Percentiles rank a stretch among this genome's conserved stretches.
Conservation (phyloP, 2,888 invertebrate species). For the Noctua fimbriata region DNA sequence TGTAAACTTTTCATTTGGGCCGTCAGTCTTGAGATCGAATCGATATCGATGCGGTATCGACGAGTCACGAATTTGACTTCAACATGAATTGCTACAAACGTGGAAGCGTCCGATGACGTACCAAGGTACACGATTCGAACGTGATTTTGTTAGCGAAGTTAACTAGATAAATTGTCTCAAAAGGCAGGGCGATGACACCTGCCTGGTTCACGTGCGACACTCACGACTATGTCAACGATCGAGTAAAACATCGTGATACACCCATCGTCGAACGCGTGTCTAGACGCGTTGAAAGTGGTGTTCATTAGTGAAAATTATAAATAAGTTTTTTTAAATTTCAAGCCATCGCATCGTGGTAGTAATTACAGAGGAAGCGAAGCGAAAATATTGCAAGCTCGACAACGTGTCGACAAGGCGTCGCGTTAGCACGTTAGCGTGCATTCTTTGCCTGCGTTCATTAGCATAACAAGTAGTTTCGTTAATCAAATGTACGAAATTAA, state of each 20-base stretch:
- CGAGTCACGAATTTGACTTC: constrained; percentile 83
- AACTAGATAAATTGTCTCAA: constrained; percentile 70
- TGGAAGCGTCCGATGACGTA: constrained; percentile 69
- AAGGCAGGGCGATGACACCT: constrained; percentile 67
- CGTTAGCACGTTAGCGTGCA: constrained; percentile 88
- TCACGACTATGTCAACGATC: constrained; percentile 73
- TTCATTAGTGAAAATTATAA: constrained; percentile 69
- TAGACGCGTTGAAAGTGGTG: constrained; percentile 47
- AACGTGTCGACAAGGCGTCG: constrained; percentile 88
- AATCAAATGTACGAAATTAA: constrained; percentile 91
- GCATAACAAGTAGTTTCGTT: constrained; percentile 90
- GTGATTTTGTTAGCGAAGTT: constrained; percentile 71
- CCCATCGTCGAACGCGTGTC: constrained; percentile 44
- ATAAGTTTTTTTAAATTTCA: constrained; percentile 78
- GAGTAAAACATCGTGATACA: constrained; percentile 61
- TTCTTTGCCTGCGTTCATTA: constrained; percentile 89
- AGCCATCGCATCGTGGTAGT: constrained; percentile 71
- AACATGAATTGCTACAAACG: constrained; percentile 69
- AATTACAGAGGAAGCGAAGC: constrained; percentile 83
- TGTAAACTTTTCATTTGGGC: constrained; percentile 84
- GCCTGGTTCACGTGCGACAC: constrained; percentile 58
- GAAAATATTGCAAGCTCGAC: constrained; percentile 87
- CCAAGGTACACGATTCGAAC: constrained; percentile 64
- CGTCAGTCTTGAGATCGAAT: constrained; percentile 85
- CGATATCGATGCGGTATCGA: constrained; percentile 82